Conservation (phyloP, 2,888 invertebrate species). For the Eurois occulta region DNA sequence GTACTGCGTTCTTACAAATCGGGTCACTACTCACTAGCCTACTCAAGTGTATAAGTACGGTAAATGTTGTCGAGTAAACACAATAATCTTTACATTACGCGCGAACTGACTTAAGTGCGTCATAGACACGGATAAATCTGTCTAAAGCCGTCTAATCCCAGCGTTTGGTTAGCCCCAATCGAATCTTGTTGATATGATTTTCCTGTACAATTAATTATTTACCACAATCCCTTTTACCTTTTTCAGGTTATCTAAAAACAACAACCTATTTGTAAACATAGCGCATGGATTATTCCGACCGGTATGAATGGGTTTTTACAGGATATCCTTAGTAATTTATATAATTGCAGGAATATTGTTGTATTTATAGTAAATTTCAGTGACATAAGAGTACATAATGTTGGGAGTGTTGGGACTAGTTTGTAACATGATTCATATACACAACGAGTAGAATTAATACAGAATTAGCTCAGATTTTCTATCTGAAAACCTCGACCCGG, state of each 20-base stretch:
- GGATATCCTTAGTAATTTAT: conserved; percentile 43
- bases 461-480: conserved; percentile 25
- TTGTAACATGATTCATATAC: conserved; percentile 32
- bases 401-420: conserved; percentile 15
- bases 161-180: conserved; percentile 38
- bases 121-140: conserved; percentile 43
- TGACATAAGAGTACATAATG: conserved; percentile 55
- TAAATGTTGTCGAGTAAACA: conserved; percentile 24
- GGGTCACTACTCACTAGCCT: neutral
- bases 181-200: conserved; percentile 29
- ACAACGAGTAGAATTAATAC: conserved; percentile 33
- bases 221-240: conserved; percentile 5
- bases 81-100: conserved; percentile 10
- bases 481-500: conserved; percentile 27
- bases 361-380: conserved; percentile 31
- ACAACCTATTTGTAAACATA: conserved; percentile 46
- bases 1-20: neutral
- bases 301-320: conserved; percentile 46
- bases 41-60: neutral
- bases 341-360: conserved; percentile 37
- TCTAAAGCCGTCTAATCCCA: conserved; percentile 28
- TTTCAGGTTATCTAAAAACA: conserved; percentile 33
- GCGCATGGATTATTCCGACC: conserved; percentile 34
- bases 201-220: conserved; percentile 28
- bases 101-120: conserved; percentile 30